A percentile compares a stretch with the other conserved stretches of the same genome.
These are phyloP conservation scores for Helarctos malayanus DNA, from an alignment of 2,797 vertebrate species.

Conservation along the genomic window DNA sequence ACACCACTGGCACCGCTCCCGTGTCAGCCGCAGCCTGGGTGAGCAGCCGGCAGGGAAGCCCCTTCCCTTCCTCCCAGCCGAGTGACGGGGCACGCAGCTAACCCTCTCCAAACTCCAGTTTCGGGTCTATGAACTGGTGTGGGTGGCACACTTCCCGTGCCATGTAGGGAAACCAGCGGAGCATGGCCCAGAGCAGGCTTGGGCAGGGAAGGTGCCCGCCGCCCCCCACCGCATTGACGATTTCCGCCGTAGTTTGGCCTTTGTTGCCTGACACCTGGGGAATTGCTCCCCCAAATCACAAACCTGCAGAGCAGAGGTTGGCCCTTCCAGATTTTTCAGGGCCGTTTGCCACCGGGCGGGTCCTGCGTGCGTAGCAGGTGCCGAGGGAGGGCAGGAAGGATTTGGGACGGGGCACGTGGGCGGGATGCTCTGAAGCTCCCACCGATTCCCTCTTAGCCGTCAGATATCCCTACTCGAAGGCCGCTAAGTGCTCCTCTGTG, in stretches of 20 bases:
- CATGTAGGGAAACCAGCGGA: too few relatives aligned
- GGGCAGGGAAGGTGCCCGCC: rapidly evolving
- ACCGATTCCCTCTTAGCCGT: rapidly evolving
- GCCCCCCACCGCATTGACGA: rapidly evolving
- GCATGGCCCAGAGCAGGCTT: background rate
- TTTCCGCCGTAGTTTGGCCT: too few relatives aligned
- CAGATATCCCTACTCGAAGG: rapidly evolving
- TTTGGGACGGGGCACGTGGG: rapidly evolving
- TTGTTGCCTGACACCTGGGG: background rate
- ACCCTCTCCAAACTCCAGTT: background rate
- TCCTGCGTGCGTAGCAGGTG: rapidly evolving
- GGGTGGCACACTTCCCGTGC: too few relatives aligned
- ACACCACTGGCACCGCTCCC: rapidly evolving
- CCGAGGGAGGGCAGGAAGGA: too few relatives aligned
- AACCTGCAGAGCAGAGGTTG: background rate
- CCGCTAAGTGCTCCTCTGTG: rapidly evolving
- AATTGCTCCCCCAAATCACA: rapidly evolving
- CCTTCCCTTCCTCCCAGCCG: rapidly evolving
- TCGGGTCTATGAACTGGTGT: background rate
- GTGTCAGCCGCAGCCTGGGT: background rate
- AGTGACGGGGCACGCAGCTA: rapidly evolving
- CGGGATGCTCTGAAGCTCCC: rapidly evolving
- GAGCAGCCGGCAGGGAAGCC: rapidly evolving
- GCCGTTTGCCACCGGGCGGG: rapidly evolving
- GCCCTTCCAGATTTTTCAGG: background rate